Percentiles rank a stretch among this genome's conserved stretches.
Conservation (phyloP, 2,888 invertebrate genomes). For the Gymnoscelis rufifasciata region DNA sequence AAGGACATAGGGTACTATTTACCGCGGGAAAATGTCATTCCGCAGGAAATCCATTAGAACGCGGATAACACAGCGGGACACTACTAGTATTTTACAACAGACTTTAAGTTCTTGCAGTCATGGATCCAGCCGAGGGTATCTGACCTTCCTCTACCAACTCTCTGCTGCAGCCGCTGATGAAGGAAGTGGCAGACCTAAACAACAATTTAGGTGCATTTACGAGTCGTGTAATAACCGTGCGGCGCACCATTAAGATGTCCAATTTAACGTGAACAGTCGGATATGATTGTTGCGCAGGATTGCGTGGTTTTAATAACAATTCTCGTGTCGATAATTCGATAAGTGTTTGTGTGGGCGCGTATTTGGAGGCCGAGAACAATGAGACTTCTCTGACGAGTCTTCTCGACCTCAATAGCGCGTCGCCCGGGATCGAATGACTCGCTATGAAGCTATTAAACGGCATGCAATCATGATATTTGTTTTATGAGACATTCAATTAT, state of each 20-base stretch:
- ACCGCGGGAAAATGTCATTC: too few relatives aligned
- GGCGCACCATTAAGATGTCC: background rate
- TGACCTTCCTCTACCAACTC: too few relatives aligned
- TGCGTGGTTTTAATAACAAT: conserved; percentile 26
- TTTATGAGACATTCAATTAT: background rate
- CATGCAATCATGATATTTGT: background rate
- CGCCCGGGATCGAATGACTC: background rate
- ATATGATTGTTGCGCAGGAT: conserved; percentile 10
- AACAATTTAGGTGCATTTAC: too few relatives aligned
- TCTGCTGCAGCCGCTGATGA: too few relatives aligned
- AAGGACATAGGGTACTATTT: too few relatives aligned
- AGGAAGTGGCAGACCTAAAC: too few relatives aligned
- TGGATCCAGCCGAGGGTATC: too few relatives aligned
- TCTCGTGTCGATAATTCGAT: conserved; percentile 26
- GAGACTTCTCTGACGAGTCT: background rate
- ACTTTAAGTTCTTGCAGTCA: too few relatives aligned
- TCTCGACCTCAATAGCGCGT: background rate
- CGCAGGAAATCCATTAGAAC: too few relatives aligned
- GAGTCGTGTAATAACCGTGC: background rate
- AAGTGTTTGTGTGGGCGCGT: conserved; percentile 19
- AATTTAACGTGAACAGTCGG: background rate
- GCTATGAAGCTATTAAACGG: background rate
- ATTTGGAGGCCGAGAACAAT: conserved; percentile 25
- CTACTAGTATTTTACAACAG: too few relatives aligned
- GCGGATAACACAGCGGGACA: too few relatives aligned